A percentile compares a stretch with the other conserved stretches of the same genome.
Evolutionary conservation across 2,113 vertebrate species (phyloP).

Genomic region (Ictalurus furcatus): DNA sequence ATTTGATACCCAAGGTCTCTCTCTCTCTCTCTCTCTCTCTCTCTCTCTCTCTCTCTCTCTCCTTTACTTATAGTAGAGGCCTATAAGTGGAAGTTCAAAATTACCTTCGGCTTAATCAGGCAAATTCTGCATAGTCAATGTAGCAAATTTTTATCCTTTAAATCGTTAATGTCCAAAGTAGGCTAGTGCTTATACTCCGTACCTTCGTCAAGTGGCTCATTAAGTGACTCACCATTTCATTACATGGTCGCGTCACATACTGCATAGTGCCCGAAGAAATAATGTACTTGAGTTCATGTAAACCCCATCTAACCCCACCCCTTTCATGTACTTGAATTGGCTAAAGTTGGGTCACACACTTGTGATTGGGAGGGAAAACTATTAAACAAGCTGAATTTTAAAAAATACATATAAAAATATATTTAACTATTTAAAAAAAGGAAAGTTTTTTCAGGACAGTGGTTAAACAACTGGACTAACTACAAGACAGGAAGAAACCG

Average conservation of each 20-base stretch:
- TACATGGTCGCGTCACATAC: not conserved
- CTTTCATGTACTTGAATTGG: no score
- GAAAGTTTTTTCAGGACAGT: not conserved
- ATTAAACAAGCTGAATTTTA: not conserved
- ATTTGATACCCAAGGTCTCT: not conserved
- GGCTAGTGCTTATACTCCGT: not conserved
- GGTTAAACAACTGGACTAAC: not conserved
- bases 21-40: not conserved
- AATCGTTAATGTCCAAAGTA: not conserved
- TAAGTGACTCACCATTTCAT: not conserved
- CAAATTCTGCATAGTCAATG: not conserved
- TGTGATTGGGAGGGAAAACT: not conserved
- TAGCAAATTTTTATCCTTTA: not conserved
- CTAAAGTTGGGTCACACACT: not conserved
- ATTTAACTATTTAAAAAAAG: no score
- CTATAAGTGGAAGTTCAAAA: not conserved
- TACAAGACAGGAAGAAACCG: not conserved
- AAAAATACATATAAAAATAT: no score
- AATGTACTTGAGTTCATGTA: not conserved
- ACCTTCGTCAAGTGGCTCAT: not conserved
- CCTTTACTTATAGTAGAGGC: not conserved
- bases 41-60: constrained; percentile 1
- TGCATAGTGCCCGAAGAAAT: not conserved
- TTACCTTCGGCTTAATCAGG: not conserved
- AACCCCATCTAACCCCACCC: not conserved